Evolutionary conservation across 1,140 invertebrate genomes (phyloP).

Genomic region (Heliconius hewitsoni): DNA sequence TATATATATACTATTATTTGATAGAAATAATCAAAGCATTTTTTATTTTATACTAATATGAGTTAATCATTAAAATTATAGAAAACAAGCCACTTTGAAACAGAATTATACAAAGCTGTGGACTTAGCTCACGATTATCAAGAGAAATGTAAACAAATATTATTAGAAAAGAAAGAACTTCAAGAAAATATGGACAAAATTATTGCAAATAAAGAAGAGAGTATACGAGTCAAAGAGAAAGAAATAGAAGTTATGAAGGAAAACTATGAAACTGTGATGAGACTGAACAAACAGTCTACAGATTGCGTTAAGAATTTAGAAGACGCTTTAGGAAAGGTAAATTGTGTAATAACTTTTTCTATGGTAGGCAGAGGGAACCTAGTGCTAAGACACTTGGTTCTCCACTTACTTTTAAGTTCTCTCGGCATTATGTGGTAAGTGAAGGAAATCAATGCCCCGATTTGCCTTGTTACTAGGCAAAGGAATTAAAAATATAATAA

Average conservation of each 20-base stretch:
- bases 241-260: conserved; percentile 75
- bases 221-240: conserved; percentile 66
- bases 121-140: conserved; percentile 85
- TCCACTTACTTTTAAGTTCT: no score
- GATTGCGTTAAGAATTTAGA: conserved; percentile 81
- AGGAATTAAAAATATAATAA: no score
- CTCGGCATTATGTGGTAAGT: no score
- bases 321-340: conserved; percentile 80
- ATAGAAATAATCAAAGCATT: no score
- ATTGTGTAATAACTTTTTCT: not conserved
- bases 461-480: no score
- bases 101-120: conserved; percentile 85
- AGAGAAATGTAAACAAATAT: conserved; percentile 83
- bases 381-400: no score
- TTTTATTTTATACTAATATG: not conserved
- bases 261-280: conserved; percentile 78
- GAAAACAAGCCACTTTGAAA: conserved; percentile 84
- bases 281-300: conserved; percentile 78
- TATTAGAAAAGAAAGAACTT: conserved; percentile 56
- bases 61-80: conserved; percentile 47
- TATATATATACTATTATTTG: no score
- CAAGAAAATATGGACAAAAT: conserved; percentile 49
- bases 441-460: no score
- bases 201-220: conserved; percentile 50
- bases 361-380: not conserved